phyloP scores from a whole-genome alignment of 1,140 invertebrate species.

The Trigoniulus corallinus region DNA sequence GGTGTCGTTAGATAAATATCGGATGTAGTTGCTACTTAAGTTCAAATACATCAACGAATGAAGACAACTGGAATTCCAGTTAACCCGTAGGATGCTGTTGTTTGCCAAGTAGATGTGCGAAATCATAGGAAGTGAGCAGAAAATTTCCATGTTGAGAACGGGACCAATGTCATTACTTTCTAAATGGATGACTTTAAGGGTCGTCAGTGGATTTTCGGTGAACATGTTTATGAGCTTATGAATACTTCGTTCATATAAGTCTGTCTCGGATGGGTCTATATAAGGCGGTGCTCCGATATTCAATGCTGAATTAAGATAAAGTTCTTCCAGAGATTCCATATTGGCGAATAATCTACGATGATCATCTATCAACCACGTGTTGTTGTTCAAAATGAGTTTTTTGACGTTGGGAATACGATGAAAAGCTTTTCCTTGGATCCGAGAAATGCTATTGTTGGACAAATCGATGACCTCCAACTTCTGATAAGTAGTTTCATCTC shows the following conservation, averaged over 20 bases:
- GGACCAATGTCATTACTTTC: neutral
- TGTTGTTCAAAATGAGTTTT: constrained; percentile 54
- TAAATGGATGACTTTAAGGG: too few relatives aligned
- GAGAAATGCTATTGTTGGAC: constrained; percentile 53
- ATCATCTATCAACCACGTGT: constrained; percentile 43
- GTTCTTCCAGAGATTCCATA: constrained; percentile 48
- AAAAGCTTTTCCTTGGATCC: constrained; percentile 57
- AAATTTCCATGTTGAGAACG: neutral
- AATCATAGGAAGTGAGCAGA: neutral
- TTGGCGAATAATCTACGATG: constrained; percentile 57
- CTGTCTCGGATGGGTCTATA: too few relatives aligned
- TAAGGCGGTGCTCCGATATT: too few relatives aligned
- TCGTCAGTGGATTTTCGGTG: too few relatives aligned
- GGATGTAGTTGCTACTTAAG: neutral
- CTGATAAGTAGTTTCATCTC: constrained; percentile 38
- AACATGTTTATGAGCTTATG: too few relatives aligned
- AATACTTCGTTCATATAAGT: too few relatives aligned
- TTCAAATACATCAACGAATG: neutral
- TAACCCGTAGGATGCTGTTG: neutral
- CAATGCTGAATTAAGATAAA: constrained; percentile 60
- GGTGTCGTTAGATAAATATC: neutral
- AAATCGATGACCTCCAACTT: constrained; percentile 49
- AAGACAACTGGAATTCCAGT: neutral
- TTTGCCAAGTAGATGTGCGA: neutral
- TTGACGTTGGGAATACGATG: constrained; percentile 53